A percentile compares a stretch with the other conserved stretches of the same genome.
These are phyloP conservation scores for Pithys albifrons DNA, from an alignment of 2,113 vertebrate species.

Conservation along the genomic window DNA sequence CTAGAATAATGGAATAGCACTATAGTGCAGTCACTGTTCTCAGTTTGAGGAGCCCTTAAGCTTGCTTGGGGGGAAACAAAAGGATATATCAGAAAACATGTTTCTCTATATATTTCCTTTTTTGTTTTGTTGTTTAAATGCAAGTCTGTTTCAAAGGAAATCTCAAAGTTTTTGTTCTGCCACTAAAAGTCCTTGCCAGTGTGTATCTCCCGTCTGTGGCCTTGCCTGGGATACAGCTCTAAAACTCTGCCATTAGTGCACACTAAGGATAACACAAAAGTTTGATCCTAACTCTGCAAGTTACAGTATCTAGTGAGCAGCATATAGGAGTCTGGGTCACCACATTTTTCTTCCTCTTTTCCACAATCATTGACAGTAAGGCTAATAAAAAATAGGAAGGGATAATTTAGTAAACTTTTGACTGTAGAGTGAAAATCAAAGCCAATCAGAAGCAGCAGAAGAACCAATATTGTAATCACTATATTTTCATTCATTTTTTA, in stretches of 20 bases:
- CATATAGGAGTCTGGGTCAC: neutral
- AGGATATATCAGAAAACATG: neutral
- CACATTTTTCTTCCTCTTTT: neutral
- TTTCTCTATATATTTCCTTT: neutral
- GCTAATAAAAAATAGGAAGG: neutral
- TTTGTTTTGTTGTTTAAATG: neutral
- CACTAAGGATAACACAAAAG: neutral
- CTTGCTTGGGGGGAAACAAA: neutral
- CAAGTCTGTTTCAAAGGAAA: constrained; percentile 13
- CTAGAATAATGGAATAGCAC: neutral
- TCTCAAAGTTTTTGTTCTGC: neutral
- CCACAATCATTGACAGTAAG: neutral
- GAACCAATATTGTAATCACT: accelerated
- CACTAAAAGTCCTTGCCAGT: neutral
- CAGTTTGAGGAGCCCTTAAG: neutral
- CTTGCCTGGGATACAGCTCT: neutral
- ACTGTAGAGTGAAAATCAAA: neutral
- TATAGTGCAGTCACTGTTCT: accelerated
- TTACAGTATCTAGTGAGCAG: neutral
- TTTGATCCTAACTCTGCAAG: constrained; percentile 5
- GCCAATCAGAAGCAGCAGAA: neutral
- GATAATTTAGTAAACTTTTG: neutral
- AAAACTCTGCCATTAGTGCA: constrained; percentile 3
- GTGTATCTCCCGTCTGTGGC: neutral
- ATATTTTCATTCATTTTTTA: neutral